Base-by-base conservation (phyloP, 2,113 vertebrate genomes). In the Sclerurus mexicanus region DNA sequence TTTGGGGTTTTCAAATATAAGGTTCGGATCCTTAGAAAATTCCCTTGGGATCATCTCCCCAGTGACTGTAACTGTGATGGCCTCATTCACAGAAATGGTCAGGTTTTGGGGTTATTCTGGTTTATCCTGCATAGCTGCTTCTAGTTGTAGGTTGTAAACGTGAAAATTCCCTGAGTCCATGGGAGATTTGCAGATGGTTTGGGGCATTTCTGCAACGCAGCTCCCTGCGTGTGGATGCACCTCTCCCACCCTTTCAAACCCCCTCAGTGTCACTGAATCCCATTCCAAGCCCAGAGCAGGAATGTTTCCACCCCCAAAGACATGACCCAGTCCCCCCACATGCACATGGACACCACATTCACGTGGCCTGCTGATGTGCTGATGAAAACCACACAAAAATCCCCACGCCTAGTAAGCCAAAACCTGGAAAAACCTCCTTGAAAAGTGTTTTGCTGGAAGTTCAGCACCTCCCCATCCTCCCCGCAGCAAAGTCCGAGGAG, bases 171-270 rank as follows among this genome's bases (percentile, higher is more conserved):
- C 62, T 19, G 58, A 75, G 27, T 27, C 56, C 17, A 20, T 4
- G 33, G 63, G 22, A 68, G n/a, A 72, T 74, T 30, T 64, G 35
- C 35, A 23, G 10, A 14, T 30, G 60, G 55, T 21, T 20, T 25
- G 3, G 3, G 39, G 58, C 28, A 33, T 60, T 47, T 23, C 21
- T 47, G 47, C 21, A 21, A 49, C 20, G 25, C 80, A 63, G 42
- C 46, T 52, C 33, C 28, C 56, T 35, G n/a, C 3, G 14, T 1
- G 3, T 9, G 1, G 31, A 25, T 12, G 4, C 5, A n/a, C 59
- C 52, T 49, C 49, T 87, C 49, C 63, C 42, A 64, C 53, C 21
- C 78, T 13, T 37, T 49, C 49, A 12, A 30, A 73, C 30, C 22
- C 60, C 49, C 62, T 22, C 62, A 19, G 0, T 6, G 30, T 24